These are phyloP conservation scores for Enhydra lutris DNA, from an alignment of 2,113 vertebrate species.

Conservation along the genomic window DNA sequence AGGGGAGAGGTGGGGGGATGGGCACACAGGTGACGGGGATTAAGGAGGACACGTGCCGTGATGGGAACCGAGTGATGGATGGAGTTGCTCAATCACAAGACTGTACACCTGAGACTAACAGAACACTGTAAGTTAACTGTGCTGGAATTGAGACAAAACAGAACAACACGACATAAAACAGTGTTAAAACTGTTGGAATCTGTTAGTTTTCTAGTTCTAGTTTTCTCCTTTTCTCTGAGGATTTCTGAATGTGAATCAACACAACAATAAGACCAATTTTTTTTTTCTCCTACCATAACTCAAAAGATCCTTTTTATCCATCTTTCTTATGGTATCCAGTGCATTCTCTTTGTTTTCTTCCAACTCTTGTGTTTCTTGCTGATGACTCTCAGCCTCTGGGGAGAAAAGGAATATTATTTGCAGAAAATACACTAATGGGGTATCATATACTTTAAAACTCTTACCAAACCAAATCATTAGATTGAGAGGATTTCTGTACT, in stretches of 20 bases:
- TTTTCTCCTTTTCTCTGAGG: background rate
- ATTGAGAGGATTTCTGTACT: background rate
- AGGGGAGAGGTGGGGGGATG: background rate
- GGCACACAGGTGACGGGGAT: background rate
- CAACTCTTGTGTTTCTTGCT: constrained; percentile 36
- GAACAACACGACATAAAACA: background rate
- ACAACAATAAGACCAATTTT: background rate
- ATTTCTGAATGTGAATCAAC: background rate
- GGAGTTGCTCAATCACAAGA: background rate
- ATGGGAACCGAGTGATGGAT: background rate
- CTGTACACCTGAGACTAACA: background rate
- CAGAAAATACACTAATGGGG: background rate
- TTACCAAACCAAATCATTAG: background rate
- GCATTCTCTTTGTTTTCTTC: constrained; percentile 27
- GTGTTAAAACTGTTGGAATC: background rate
- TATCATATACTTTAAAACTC: background rate
- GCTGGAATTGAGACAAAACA: background rate
- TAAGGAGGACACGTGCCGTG: background rate
- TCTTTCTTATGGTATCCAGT: constrained; percentile 36
- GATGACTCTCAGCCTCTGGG: constrained; percentile 54
- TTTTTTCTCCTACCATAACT: constrained; percentile 76
- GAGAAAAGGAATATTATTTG: background rate
- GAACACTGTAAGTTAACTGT: background rate
- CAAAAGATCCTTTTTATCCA: background rate
- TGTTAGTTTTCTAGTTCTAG: background rate